phyloP scores from a whole-genome alignment of 1,140 invertebrate species.

The Drosophila lacteicornis region DNA sequence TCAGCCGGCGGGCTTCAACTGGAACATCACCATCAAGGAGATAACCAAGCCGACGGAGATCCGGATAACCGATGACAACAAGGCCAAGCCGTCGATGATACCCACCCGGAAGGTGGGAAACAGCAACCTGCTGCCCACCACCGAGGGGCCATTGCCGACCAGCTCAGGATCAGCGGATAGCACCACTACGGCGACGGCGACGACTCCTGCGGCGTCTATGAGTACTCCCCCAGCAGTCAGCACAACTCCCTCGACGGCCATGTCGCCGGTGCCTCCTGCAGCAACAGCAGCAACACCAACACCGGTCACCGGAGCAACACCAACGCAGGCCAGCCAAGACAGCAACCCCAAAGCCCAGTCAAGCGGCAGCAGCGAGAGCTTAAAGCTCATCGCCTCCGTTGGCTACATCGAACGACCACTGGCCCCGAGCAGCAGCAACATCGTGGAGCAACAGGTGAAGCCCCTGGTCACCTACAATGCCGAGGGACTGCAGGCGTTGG shows the following conservation, averaged over 20 bases:
- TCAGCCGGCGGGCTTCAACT: slow-evolving; percentile 66
- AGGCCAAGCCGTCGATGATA: slow-evolving; percentile 67
- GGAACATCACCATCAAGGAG: slow-evolving; percentile 84
- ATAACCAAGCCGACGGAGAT: slow-evolving; percentile 84
- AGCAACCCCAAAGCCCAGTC: slow-evolving; percentile 63
- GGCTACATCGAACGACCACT: slow-evolving; percentile 54
- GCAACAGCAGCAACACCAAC: slow-evolving; percentile 43
- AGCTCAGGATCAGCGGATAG: background rate
- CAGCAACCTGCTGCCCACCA: slow-evolving; percentile 17
- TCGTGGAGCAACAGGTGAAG: slow-evolving; percentile 30
- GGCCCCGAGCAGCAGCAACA: slow-evolving; percentile 20
- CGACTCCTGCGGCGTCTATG: slow-evolving; percentile 19
- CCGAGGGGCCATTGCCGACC: slow-evolving; percentile 35
- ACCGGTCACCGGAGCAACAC: slow-evolving; percentile 11
- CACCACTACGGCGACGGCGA: slow-evolving; percentile 11
- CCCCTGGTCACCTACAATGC: slow-evolving; percentile 59
- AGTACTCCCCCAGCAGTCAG: background rate
- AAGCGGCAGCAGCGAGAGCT: slow-evolving; percentile 60
- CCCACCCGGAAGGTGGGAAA: slow-evolving; percentile 52
- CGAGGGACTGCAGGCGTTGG: slow-evolving; percentile 52
- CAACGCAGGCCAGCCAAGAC: slow-evolving; percentile 53
- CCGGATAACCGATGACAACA: slow-evolving; percentile 83
- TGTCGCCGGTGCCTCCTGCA: background rate
- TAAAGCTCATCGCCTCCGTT: slow-evolving; percentile 77
- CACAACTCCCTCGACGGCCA: background rate